phyloP scores from a whole-genome alignment of 1,140 invertebrate genomes.

The Gryllus bimaculatus region DNA sequence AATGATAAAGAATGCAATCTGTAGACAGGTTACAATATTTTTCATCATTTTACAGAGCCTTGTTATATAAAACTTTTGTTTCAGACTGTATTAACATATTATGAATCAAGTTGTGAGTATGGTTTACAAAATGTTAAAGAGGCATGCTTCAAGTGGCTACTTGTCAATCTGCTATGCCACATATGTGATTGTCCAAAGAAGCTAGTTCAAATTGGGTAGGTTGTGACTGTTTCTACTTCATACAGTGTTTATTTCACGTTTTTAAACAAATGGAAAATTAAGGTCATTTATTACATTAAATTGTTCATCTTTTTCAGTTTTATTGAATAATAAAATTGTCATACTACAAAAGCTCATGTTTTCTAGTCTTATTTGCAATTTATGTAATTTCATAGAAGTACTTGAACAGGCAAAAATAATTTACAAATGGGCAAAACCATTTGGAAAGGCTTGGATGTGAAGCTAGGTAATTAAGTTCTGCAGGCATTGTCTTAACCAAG shows the following conservation, averaged over 20 bases:
- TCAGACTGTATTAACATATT: constrained; percentile 58
- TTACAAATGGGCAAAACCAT: too few relatives aligned
- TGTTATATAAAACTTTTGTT: constrained; percentile 24
- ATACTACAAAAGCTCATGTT: too few relatives aligned
- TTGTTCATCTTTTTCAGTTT: too few relatives aligned
- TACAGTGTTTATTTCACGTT: neutral
- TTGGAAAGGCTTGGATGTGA: too few relatives aligned
- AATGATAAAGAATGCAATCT: neutral
- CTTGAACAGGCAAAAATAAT: too few relatives aligned
- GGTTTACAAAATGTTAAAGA: constrained; percentile 52
- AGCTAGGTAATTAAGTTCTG: too few relatives aligned
- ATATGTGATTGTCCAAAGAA: constrained; percentile 44
- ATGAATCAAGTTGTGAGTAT: constrained; percentile 57
- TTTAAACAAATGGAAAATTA: too few relatives aligned
- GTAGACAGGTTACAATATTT: neutral
- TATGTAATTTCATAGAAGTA: too few relatives aligned
- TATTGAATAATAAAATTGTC: too few relatives aligned
- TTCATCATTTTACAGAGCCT: neutral
- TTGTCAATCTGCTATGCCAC: constrained; percentile 55
- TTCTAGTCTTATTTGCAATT: too few relatives aligned
- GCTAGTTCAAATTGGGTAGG: constrained; percentile 45
- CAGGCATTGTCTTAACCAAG: too few relatives aligned
- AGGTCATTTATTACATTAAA: too few relatives aligned
- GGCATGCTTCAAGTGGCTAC: constrained; percentile 56
- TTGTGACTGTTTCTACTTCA: neutral